Base-by-base conservation (phyloP, 2,888 invertebrate genomes). In the Coleophora flavipennella region DNA sequence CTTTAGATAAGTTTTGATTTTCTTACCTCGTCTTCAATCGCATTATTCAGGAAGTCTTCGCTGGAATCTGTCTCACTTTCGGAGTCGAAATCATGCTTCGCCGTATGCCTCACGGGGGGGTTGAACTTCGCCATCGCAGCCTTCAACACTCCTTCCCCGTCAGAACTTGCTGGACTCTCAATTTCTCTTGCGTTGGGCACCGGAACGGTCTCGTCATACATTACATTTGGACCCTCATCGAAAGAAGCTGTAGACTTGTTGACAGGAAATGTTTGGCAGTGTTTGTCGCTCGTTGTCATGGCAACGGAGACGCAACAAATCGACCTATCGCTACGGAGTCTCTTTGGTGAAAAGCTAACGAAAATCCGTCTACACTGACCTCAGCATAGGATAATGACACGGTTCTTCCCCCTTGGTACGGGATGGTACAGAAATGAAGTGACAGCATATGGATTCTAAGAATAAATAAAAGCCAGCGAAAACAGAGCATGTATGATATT, bases 161-260 rank as follows among this genome's bases (percentile, higher is more conserved):
- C 79, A 12, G 67, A 62, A 36, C 70, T 69, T 10, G 60, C 56
- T 3, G 70, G 65, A 49, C 88, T 89, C 7, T 86, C 85, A 29
- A 88, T 85, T 48, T 89, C 89, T 50, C 78, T 80, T 1, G 87
- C 86, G 50, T 87, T 84, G 39, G 79, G 67, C 33, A 87, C 88
- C 40, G 84, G 80, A 35, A 88, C 86, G 2, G 85, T 86, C 61
- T 89, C 89, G 72, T 89, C 89, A 58, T 86, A 87, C 85, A 87
- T 86, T 40, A 66, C 75, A 37, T 57, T 62, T 66, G 62, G 55
- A 31, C 55, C 55, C 43, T 46, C 52, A 44, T 31, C 14, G 29
- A 8, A 7, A n/a, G 37, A 33, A 38, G 46, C 43, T 36, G 41
- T 31, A 41, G 49, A 40, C 37, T 38, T 46, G 44, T 48, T 63